Evolutionary conservation across 2,888 invertebrate genomes (phyloP).

Genomic region (Diaprepes abbreviatus): DNA sequence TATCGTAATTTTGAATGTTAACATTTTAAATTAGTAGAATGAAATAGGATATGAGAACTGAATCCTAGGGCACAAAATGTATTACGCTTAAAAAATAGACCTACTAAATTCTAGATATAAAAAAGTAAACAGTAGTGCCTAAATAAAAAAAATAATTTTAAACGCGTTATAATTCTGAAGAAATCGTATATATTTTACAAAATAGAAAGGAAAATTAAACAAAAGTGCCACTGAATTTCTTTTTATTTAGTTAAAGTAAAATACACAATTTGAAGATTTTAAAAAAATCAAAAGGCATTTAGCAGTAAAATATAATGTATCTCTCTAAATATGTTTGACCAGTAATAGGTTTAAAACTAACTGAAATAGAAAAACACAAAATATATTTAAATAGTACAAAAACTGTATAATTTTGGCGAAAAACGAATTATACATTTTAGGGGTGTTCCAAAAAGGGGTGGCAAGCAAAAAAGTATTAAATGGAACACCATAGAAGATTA

Average conservation of each 20-base stretch:
- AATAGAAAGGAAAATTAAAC: background rate
- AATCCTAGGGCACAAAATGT: slow-evolving; percentile 62
- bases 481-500: slow-evolving; percentile 3
- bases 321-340: background rate
- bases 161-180: slow-evolving; percentile 7
- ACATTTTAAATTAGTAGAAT: slow-evolving; percentile 30
- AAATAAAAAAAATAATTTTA: slow-evolving; percentile 8
- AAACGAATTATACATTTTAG: slow-evolving; percentile 17
- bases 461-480: background rate
- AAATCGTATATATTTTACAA: slow-evolving; percentile 12
- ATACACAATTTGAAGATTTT: background rate
- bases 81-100: slow-evolving; percentile 60
- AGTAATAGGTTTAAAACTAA: background rate
- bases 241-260: background rate
- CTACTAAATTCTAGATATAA: slow-evolving; percentile 39
- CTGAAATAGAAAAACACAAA: background rate
- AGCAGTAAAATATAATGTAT: background rate
- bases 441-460: background rate
- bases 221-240: slow-evolving; percentile 2
- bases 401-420: slow-evolving; percentile 11
- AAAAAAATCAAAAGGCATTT: slow-evolving; percentile 1
- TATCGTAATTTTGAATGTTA: slow-evolving; percentile 20
- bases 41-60: slow-evolving; percentile 47
- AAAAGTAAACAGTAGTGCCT: slow-evolving; percentile 43
- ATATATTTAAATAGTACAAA: slow-evolving; percentile 15